Percentiles rank a stretch among this genome's conserved stretches.
Evolutionary conservation across 2,113 vertebrate species (phyloP).

Genomic region (Paracanthobrama guichenoti): DNA sequence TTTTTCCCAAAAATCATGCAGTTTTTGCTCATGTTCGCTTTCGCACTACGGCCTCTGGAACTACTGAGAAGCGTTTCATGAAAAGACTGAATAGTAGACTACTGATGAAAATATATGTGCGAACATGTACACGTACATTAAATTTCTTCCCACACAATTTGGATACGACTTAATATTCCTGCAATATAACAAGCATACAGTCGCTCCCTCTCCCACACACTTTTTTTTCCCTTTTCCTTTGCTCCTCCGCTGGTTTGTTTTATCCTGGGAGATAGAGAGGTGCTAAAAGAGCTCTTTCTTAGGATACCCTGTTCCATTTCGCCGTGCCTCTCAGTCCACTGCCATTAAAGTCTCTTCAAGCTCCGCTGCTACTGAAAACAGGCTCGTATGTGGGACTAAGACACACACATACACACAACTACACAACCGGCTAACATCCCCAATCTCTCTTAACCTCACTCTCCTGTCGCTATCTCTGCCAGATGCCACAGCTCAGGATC

Average conservation of each 20-base stretch:
- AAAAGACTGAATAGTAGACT: constrained; percentile 16
- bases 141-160: constrained; percentile 18
- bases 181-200: background rate
- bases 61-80: background rate
- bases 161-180: constrained; percentile 35
- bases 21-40: background rate
- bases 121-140: background rate
- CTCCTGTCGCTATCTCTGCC: constrained; percentile 27
- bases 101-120: constrained; percentile 12
- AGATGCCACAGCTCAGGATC: constrained; percentile 31
- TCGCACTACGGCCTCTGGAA: background rate
- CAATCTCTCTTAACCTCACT: constrained; percentile 33
- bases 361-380: background rate
- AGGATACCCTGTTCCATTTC: background rate
- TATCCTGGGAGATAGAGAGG: constrained; percentile 12
- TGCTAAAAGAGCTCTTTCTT: constrained; percentile 5
- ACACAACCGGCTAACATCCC: constrained; percentile 28
- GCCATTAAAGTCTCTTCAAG: constrained; percentile 16
- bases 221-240: background rate
- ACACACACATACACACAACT: constrained; percentile 18
- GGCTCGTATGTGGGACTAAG: background rate
- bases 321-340: background rate
- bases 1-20: constrained; percentile 14
- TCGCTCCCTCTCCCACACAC: constrained; percentile 28
- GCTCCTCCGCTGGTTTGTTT: constrained; percentile 16